phyloP scores from a whole-genome alignment of 2,888 invertebrate genomes.

The Uloborus plumipes region DNA sequence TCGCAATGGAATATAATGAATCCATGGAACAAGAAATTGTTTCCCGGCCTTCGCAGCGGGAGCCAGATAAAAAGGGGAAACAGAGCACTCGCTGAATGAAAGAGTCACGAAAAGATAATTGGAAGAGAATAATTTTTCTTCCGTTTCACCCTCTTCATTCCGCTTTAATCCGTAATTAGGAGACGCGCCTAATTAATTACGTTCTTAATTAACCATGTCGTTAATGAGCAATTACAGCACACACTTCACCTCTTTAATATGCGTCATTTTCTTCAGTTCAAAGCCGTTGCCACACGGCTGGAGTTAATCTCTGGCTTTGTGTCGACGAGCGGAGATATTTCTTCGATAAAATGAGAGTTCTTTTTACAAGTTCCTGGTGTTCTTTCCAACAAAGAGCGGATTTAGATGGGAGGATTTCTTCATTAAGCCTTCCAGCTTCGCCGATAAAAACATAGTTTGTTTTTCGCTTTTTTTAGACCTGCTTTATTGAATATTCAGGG shows the following conservation, averaged over 20 bases:
- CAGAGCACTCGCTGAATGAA: slow-evolving; percentile 29
- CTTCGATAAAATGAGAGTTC: not conserved
- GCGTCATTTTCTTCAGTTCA: slow-evolving; percentile 8
- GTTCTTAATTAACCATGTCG: slow-evolving; percentile 57
- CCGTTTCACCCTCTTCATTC: slow-evolving; percentile 17
- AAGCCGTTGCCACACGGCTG: slow-evolving; percentile 30
- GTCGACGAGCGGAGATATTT: slow-evolving; percentile 9
- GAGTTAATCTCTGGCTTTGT: slow-evolving; percentile 31
- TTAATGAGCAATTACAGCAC: slow-evolving; percentile 53
- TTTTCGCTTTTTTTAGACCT: too few species aligned
- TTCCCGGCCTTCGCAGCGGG: slow-evolving; percentile 9
- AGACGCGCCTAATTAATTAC: slow-evolving; percentile 50
- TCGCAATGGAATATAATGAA: slow-evolving; percentile 14
- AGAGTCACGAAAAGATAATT: slow-evolving; percentile 24
- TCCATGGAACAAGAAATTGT: slow-evolving; percentile 16
- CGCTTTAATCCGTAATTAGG: slow-evolving; percentile 51
- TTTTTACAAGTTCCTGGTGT: not conserved
- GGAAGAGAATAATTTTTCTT: slow-evolving; percentile 11
- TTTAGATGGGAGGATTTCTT: slow-evolving; percentile 1
- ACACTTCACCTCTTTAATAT: slow-evolving; percentile 15
- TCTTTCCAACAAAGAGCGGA: not conserved
- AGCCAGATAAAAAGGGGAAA: slow-evolving; percentile 18
- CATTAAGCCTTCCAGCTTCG: not conserved
- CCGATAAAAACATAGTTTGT: too few species aligned
- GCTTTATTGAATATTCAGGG: too few species aligned